These are phyloP conservation scores for Pomacea maculata DNA, from an alignment of 1,140 invertebrate species.

Conservation along the genomic window DNA sequence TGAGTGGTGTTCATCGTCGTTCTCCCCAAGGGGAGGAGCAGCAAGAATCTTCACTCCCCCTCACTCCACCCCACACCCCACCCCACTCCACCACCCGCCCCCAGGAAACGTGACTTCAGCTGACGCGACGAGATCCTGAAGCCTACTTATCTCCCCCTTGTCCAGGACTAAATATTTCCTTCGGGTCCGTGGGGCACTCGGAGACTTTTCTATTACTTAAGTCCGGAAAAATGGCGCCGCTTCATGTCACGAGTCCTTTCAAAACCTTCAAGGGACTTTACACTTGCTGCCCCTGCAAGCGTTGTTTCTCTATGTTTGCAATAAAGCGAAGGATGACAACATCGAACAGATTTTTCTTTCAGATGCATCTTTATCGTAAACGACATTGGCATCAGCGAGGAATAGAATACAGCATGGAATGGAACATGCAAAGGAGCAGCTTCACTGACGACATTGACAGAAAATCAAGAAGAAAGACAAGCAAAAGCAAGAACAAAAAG, in stretches of 20 bases:
- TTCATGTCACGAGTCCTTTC: background rate
- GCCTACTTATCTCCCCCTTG: background rate
- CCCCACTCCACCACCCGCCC: too few relatives aligned
- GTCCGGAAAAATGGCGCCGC: background rate
- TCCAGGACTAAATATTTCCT: too few relatives aligned
- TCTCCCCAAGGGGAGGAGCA: background rate
- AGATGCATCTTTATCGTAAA: too few relatives aligned
- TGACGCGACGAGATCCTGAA: background rate
- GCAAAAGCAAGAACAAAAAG: background rate
- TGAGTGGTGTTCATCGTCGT: too few relatives aligned
- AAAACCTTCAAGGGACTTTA: background rate
- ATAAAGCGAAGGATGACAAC: too few relatives aligned
- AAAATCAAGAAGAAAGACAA: background rate
- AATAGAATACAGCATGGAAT: too few relatives aligned
- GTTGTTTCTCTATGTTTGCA: too few relatives aligned
- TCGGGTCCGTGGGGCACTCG: background rate
- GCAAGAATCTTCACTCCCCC: background rate
- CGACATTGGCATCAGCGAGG: too few relatives aligned
- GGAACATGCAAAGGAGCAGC: too few relatives aligned
- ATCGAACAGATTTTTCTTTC: too few relatives aligned
- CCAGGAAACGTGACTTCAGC: background rate
- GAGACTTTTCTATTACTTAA: background rate
- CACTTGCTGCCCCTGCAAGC: background rate
- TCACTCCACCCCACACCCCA: too few relatives aligned
- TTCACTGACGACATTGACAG: too few relatives aligned